Percentiles rank a stretch among this genome's conserved stretches.
phyloP scores from a whole-genome alignment of 1,140 invertebrate species.

The Cydia pomonella region DNA sequence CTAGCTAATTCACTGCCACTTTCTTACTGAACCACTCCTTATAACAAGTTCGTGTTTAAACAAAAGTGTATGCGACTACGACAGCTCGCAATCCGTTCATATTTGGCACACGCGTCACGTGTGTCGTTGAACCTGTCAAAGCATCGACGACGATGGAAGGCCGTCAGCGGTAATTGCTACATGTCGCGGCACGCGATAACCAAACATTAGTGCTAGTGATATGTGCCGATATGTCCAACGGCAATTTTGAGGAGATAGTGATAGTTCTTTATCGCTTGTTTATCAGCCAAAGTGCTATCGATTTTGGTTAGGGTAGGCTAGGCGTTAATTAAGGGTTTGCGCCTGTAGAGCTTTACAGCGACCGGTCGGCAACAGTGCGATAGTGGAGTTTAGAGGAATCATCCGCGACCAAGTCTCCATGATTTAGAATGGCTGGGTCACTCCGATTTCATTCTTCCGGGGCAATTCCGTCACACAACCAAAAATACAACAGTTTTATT shows the following conservation, averaged over 20 bases:
- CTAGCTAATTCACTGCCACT: too few species aligned
- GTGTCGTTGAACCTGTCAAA: constrained; percentile 53
- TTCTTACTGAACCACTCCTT: too few species aligned
- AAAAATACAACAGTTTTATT: too few species aligned
- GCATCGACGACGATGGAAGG: constrained; percentile 39
- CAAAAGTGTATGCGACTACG: not conserved
- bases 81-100: constrained; percentile 17
- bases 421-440: too few species aligned
- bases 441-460: too few species aligned
- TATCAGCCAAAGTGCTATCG: not conserved
- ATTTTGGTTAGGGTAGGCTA: not conserved
- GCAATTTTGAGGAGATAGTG: constrained; percentile 18
- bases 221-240: constrained; percentile 7
- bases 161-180: constrained; percentile 44
- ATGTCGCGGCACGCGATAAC: constrained; percentile 43
- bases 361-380: not conserved
- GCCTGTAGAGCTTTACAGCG: not conserved
- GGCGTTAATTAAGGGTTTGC: not conserved
- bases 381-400: not conserved
- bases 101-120: constrained; percentile 46
- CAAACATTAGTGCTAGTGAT: constrained; percentile 37
- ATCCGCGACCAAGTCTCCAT: not conserved
- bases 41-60: too few species aligned
- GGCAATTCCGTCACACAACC: too few species aligned
- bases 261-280: not conserved